phyloP scores from a whole-genome alignment of 1,140 invertebrate species.

The Homalodisca vitripennis region DNA sequence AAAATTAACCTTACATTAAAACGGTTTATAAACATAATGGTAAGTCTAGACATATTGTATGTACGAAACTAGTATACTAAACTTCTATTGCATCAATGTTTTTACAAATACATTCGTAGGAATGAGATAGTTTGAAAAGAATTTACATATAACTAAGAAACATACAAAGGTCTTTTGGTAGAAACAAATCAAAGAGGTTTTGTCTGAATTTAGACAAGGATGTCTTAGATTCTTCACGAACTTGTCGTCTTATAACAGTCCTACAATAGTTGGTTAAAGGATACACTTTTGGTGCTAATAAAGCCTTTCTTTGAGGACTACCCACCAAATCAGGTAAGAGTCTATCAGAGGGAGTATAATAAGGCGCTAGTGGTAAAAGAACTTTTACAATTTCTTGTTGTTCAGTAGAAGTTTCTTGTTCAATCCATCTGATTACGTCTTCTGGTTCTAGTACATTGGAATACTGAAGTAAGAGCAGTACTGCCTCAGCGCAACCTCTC shows the following conservation, averaged over 20 bases:
- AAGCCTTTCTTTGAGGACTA: background rate
- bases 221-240: slow-evolving; percentile 12
- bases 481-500: background rate
- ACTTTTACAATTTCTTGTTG: background rate
- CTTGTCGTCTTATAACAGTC: slow-evolving; percentile 2
- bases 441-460: slow-evolving; percentile 15
- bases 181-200: no score
- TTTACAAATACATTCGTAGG: no score
- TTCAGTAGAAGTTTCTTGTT: background rate
- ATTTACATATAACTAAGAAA: no score
- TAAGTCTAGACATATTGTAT: no score
- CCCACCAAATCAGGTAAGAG: background rate
- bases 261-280: background rate
- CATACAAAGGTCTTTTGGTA: no score
- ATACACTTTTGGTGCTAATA: background rate
- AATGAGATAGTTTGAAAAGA: no score
- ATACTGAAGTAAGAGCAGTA: slow-evolving; percentile 8
- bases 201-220: no score
- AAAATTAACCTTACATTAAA: no score
- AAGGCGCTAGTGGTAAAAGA: background rate
- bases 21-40: no score
- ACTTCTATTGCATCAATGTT: no score
- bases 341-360: background rate
- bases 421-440: slow-evolving; percentile 4
- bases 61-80: no score